Conservation (phyloP, 2,113 vertebrate genomes). For the Psittacara wagleri region DNA sequence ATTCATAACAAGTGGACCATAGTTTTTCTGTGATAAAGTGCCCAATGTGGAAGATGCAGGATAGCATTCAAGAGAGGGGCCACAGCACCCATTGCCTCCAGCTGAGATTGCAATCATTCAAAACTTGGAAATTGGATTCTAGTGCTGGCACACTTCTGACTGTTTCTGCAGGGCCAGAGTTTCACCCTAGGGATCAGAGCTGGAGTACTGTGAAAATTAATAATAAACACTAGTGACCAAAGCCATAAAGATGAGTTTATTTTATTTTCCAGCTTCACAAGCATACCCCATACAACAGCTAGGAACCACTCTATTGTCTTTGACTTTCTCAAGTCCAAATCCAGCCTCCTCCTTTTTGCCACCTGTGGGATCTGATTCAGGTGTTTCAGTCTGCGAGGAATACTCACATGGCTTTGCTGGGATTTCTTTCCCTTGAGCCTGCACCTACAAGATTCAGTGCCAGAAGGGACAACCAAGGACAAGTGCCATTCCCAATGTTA, state of each 20-base stretch:
- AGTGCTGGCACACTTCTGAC: neutral
- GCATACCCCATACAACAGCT: neutral
- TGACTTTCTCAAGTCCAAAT: neutral
- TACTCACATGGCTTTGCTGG: neutral
- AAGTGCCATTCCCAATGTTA: neutral
- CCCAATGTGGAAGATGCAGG: neutral
- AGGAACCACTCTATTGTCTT: neutral
- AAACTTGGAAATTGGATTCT: neutral
- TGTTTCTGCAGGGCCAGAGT: neutral
- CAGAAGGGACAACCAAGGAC: neutral
- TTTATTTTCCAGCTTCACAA: neutral
- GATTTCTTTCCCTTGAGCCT: neutral
- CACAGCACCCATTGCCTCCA: neutral
- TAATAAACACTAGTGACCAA: neutral
- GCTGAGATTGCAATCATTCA: neutral
- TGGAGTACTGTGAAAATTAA: neutral
- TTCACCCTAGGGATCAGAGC: neutral
- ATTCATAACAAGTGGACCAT: neutral
- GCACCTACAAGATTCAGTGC: neutral
- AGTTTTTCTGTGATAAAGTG: neutral
- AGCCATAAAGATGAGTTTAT: neutral
- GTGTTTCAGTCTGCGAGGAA: neutral
- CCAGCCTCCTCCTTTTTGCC: neutral
- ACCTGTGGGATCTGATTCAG: neutral
- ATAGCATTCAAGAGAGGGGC: accelerated